Evolutionary conservation across 2,113 vertebrate genomes (phyloP), one percentile per base, ranked within the genome.

Genomic region (Cololabis saira): DNA sequence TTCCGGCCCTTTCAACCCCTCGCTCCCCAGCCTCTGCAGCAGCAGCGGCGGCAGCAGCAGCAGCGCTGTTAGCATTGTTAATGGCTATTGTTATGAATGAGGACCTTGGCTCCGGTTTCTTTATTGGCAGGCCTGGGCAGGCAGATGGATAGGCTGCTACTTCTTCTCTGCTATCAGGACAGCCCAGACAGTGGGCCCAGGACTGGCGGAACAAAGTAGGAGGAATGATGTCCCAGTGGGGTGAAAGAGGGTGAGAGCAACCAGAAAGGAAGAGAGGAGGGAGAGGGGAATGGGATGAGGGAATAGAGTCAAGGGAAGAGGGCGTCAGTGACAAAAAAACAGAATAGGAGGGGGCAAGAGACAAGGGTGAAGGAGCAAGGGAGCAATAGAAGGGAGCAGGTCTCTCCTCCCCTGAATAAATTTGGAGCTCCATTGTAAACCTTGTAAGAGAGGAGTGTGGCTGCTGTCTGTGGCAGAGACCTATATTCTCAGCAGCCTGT

Each of bases 1-100:
- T 75, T 70, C 79, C 66, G 18, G 71, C 61, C 76, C 56, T 65
- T 43, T 44, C 73, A 78, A 74, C 80, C 81, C 67, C 72, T 80
- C 30, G 61, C 75, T 65, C 85, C 83, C 75, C 62, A 75, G 74
- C 72, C 67, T 75, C 81, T 44, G 17, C 65, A 45, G 76, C 67
- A 45, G 76, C 76, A 81, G 57, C 72, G 66, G 17, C 65, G 43
- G 76, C 67, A 45, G 76, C 76, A 81, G 57, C 72, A 67, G 86
- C 81, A 90, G 74, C 57, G 68, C 89, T 91, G 87, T 90, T 91
- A 89, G 91, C 88, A 88, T 93, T 93, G 88, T 93, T 93, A 93
- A 92, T 91, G 88, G 83, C 91, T 77, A 93, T 93, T 94, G 92
- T 93, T 93, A 91, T 91, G 91, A 92, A 93, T 89, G 90, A 91